A percentile compares a stretch with the other conserved stretches of the same genome.
Evolutionary conservation across 2,888 invertebrate genomes (phyloP).

Genomic region (Laspeyria flexula): DNA sequence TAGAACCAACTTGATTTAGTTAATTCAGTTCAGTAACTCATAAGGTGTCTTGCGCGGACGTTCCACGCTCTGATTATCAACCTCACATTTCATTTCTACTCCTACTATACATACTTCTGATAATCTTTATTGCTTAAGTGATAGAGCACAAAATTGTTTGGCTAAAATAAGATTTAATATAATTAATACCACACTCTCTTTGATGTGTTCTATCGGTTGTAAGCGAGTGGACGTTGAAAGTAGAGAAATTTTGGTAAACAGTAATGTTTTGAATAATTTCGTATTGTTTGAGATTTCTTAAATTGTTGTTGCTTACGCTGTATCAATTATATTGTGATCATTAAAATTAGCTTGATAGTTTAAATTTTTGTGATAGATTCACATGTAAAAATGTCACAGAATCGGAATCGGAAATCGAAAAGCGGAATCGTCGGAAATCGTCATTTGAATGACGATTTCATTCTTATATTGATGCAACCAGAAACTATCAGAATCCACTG

Average conservation of each 20-base stretch:
- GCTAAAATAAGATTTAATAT: slow-evolving; percentile 47
- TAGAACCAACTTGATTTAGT: slow-evolving; percentile 71
- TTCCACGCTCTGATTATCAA: slow-evolving; percentile 75
- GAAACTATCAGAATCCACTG: too few relatives aligned
- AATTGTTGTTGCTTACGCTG: slow-evolving; percentile 6
- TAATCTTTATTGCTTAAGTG: slow-evolving; percentile 17
- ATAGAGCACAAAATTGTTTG: slow-evolving; percentile 52
- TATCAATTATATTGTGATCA: slow-evolving; percentile 4
- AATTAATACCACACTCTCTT: slow-evolving; percentile 71
- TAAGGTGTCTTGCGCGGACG: slow-evolving; percentile 68
- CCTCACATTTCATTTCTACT: slow-evolving; percentile 82
- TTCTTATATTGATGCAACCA: too few relatives aligned
- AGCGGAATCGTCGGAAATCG: too few relatives aligned
- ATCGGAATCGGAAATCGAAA: too few relatives aligned
- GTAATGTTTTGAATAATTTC: slow-evolving; percentile 29
- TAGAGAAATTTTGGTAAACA: slow-evolving; percentile 72
- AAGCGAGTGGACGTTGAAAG: slow-evolving; percentile 73
- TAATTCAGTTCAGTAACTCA: slow-evolving; percentile 79
- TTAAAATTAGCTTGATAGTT: not conserved
- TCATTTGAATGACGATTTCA: too few relatives aligned
- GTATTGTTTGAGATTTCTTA: slow-evolving; percentile 20
- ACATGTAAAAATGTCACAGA: too few relatives aligned
- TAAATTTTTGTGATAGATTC: too few relatives aligned
- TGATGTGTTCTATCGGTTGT: slow-evolving; percentile 67
- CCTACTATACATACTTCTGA: slow-evolving; percentile 23